phyloP scores from a whole-genome alignment of 2,113 vertebrate species.

The Oophaga pumilio region DNA sequence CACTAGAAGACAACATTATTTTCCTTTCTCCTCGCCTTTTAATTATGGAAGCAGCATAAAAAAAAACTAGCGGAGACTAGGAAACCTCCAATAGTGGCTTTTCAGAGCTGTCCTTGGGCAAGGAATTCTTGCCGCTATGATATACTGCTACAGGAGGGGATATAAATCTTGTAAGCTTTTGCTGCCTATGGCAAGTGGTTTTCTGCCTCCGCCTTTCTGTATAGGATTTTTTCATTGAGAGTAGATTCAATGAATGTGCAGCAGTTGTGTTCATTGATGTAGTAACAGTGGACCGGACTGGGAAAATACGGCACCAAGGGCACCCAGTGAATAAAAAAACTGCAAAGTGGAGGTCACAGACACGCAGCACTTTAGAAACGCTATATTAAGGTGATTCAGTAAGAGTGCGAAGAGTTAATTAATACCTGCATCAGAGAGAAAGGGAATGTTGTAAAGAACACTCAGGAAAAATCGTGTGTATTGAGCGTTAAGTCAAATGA shows the following conservation, averaged over 20 bases:
- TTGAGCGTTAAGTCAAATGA: neutral
- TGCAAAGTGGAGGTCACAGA: neutral
- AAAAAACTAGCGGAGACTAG: neutral
- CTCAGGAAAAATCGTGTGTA: neutral
- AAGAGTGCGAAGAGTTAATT: neutral
- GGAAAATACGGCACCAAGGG: neutral
- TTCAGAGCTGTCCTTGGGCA: constrained; percentile 47
- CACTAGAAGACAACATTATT: neutral
- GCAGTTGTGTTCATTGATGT: constrained; percentile 13
- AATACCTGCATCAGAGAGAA: neutral
- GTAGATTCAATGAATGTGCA: constrained; percentile 30
- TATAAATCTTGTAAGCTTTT: constrained; percentile 45
- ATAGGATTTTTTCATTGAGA: constrained; percentile 16
- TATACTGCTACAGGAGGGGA: constrained; percentile 33
- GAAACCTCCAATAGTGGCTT: constrained; percentile 25
- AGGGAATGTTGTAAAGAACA: neutral
- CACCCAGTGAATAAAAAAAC: neutral
- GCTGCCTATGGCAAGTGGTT: constrained; percentile 44
- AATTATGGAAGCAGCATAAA: constrained; percentile 24
- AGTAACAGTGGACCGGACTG: neutral
- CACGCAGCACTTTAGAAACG: neutral
- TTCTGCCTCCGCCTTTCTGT: constrained; percentile 24
- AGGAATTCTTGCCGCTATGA: constrained; percentile 36
- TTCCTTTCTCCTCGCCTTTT: neutral
- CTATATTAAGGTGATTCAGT: neutral